phyloP scores from a whole-genome alignment of 2,113 vertebrate species.

The Sinocyclocheilus anshuiensis region DNA sequence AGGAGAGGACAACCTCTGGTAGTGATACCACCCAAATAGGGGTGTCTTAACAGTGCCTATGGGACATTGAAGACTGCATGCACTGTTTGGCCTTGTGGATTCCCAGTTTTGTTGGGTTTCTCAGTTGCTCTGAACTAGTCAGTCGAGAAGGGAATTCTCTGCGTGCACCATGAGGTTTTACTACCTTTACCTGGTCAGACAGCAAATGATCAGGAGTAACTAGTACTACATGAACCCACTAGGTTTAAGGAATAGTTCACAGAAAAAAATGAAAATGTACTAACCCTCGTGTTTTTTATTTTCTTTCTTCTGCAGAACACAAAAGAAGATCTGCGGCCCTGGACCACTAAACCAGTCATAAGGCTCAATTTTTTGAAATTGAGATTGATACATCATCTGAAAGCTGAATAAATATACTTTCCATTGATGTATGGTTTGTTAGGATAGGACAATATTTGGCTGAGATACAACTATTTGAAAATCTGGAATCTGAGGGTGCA shows the following conservation, averaged over 20 bases:
- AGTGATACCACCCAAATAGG: slow-evolving; percentile 87
- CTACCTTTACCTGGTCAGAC: neutral
- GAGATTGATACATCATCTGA: no score
- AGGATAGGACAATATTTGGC: no score
- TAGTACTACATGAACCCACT: neutral
- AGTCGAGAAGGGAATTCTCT: neutral
- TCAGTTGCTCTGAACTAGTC: neutral
- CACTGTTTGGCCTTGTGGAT: slow-evolving; percentile 17
- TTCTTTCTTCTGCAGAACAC: neutral
- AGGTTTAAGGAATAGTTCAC: neutral
- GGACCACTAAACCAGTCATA: no score
- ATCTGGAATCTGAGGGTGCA: no score
- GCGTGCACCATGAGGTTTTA: neutral
- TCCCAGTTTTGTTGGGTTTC: slow-evolving; percentile 3
- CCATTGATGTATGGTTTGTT: no score
- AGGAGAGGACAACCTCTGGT: slow-evolving; percentile 84
- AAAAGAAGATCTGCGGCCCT: neutral
- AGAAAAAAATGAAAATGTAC: neutral
- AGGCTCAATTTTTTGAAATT: no score
- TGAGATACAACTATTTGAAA: no score
- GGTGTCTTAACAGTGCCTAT: slow-evolving; percentile 13
- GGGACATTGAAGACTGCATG: slow-evolving; percentile 15
- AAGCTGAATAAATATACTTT: no score
- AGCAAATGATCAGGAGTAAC: neutral
- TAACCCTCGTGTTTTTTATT: no score